Evolutionary conservation across 2,888 invertebrate genomes (phyloP).

Genomic region (Thymelicus acteon): DNA sequence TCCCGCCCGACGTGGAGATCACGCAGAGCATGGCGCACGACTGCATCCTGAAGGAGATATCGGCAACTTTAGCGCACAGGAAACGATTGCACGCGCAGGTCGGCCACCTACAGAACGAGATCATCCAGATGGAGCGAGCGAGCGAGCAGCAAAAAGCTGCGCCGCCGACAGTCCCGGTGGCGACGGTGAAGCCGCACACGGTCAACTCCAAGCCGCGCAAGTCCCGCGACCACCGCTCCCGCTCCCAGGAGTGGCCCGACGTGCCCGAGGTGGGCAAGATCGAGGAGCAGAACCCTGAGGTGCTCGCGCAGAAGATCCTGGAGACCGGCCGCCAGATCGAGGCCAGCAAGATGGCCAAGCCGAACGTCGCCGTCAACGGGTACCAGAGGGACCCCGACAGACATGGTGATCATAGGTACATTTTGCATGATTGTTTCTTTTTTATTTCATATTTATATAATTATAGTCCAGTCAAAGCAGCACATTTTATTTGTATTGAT

Average conservation of each 20-base stretch:
- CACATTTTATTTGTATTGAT: too few species aligned
- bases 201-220: slow-evolving; percentile 73
- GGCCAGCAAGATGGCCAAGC: slow-evolving; percentile 88
- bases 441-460: slow-evolving; percentile 19
- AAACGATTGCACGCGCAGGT: slow-evolving; percentile 93
- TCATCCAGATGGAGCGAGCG: slow-evolving; percentile 89
- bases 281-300: slow-evolving; percentile 96
- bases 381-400: slow-evolving; percentile 65
- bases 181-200: slow-evolving; percentile 76
- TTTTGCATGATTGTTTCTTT: slow-evolving; percentile 39
- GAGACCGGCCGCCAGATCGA: slow-evolving; percentile 96
- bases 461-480: too few species aligned
- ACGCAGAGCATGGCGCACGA: slow-evolving; percentile 90
- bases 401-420: slow-evolving; percentile 56
- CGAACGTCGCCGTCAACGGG: slow-evolving; percentile 75
- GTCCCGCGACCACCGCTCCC: slow-evolving; percentile 89
- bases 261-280: slow-evolving; percentile 95
- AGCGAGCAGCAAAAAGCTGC: slow-evolving; percentile 86
- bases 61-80: slow-evolving; percentile 91
- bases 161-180: slow-evolving; percentile 66
- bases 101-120: slow-evolving; percentile 91
- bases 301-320: slow-evolving; percentile 94
- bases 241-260: slow-evolving; percentile 96
- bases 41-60: slow-evolving; percentile 93
- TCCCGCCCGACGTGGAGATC: slow-evolving; percentile 84